Evolutionary conservation across 2,797 vertebrate genomes (phyloP).

Genomic region (Bucorvus abyssinicus): DNA sequence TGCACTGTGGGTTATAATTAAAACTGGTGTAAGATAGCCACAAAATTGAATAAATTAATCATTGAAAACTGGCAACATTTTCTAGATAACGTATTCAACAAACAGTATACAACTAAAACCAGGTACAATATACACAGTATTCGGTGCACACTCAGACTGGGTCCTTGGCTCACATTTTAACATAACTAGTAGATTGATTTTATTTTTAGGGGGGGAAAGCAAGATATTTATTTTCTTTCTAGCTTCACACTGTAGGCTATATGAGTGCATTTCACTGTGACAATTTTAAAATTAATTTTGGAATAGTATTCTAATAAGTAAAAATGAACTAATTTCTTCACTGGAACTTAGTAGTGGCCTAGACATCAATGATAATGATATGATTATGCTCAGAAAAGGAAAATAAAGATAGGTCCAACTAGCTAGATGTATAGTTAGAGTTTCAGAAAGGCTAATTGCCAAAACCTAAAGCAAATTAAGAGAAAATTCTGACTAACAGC

Average conservation of each 20-base stretch:
- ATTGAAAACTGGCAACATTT: slow-evolving; percentile 12
- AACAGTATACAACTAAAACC: slow-evolving; percentile 17
- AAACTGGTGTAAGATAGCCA: slow-evolving; percentile 9
- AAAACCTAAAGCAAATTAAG: background rate
- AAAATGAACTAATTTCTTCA: background rate
- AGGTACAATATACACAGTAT: background rate
- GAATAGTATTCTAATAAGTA: background rate
- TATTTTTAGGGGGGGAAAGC: background rate
- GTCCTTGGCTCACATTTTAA: background rate
- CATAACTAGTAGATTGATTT: background rate
- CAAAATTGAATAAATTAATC: slow-evolving; percentile 47
- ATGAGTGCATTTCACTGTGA: background rate
- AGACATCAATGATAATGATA: background rate
- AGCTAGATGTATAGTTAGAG: background rate
- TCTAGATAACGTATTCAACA: slow-evolving; percentile 16
- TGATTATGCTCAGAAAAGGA: background rate
- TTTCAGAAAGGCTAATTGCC: background rate
- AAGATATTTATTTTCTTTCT: background rate
- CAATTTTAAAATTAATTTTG: background rate
- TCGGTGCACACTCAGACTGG: background rate
- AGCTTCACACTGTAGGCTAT: background rate
- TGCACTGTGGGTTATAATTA: slow-evolving; percentile 11
- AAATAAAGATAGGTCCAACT: background rate
- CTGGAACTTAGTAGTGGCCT: background rate
- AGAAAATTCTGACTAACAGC: background rate